A percentile compares a stretch with the other conserved stretches of the same genome.
Evolutionary conservation across 2,888 invertebrate genomes (phyloP).

Genomic region (Noctua pronuba): DNA sequence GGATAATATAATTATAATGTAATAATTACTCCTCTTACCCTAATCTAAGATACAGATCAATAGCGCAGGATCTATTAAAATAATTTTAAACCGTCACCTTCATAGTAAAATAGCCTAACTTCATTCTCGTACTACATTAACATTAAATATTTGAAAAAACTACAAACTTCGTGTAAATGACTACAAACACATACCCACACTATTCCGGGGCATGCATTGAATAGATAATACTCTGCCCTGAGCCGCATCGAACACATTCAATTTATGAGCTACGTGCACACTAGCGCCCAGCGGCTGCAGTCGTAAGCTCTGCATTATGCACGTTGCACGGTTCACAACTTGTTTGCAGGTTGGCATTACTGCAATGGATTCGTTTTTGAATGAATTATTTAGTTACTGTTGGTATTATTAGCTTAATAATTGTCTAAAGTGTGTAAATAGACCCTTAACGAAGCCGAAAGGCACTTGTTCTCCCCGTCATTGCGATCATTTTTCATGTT

Average conservation of each 20-base stretch:
- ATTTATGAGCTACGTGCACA: conserved; percentile 64
- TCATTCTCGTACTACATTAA: background rate
- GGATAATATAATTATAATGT: background rate
- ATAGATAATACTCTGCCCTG: conserved; percentile 53
- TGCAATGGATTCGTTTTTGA: conserved; percentile 37
- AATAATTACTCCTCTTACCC: background rate
- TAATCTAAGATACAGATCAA: background rate
- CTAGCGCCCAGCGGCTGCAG: conserved; percentile 30
- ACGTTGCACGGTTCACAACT: conserved; percentile 45
- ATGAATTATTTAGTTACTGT: too few species aligned
- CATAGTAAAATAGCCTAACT: background rate
- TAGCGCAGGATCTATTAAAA: background rate
- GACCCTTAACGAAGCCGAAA: too few species aligned
- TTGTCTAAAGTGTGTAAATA: too few species aligned
- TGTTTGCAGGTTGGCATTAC: conserved; percentile 35
- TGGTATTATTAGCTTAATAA: too few species aligned
- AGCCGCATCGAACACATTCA: conserved; percentile 50
- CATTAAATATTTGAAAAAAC: conserved; percentile 8
- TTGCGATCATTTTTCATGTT: too few species aligned
- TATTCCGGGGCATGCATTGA: conserved; percentile 54
- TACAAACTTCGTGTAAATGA: conserved; percentile 11
- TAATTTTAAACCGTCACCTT: background rate
- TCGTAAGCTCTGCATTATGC: conserved; percentile 55
- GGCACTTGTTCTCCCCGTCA: too few species aligned
- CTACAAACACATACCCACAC: conserved; percentile 30